These are phyloP conservation scores for Synergus japonicus DNA, from an alignment of 2,888 invertebrate species.

Conservation along the genomic window DNA sequence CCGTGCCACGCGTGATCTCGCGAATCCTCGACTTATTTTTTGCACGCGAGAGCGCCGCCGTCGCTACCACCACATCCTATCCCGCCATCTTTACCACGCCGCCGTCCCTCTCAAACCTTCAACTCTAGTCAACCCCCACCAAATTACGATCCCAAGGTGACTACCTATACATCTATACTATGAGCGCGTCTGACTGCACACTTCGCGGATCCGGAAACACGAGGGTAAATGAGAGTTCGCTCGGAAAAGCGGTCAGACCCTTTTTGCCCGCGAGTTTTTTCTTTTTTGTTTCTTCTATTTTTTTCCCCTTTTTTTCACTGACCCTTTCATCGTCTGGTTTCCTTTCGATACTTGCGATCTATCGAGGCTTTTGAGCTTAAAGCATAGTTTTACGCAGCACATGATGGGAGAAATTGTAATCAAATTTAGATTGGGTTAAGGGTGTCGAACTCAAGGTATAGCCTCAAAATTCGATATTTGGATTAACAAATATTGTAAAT, in stretches of 20 bases:
- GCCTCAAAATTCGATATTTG: no score
- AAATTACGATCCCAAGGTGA: conserved; percentile 8
- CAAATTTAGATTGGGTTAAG: background rate
- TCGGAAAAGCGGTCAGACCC: background rate
- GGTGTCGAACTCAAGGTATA: background rate
- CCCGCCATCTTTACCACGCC: background rate
- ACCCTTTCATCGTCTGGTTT: background rate
- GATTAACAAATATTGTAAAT: no score
- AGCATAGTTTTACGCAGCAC: background rate
- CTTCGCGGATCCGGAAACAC: conserved; percentile 8
- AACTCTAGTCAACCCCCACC: conserved; percentile 17
- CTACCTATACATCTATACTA: background rate
- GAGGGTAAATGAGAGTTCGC: conserved; percentile 18
- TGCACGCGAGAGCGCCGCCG: background rate
- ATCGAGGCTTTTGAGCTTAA: background rate
- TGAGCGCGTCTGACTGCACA: conserved; percentile 2
- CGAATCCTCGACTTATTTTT: background rate
- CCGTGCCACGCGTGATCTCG: conserved; percentile 21
- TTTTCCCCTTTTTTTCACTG: background rate
- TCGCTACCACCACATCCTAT: background rate
- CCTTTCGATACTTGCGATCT: background rate
- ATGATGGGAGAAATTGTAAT: conserved; percentile 13
- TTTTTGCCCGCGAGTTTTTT: background rate
- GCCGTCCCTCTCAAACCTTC: background rate
- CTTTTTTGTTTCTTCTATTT: background rate